Conservation (phyloP, 2,113 vertebrate genomes). For the Butorides virescens region DNA sequence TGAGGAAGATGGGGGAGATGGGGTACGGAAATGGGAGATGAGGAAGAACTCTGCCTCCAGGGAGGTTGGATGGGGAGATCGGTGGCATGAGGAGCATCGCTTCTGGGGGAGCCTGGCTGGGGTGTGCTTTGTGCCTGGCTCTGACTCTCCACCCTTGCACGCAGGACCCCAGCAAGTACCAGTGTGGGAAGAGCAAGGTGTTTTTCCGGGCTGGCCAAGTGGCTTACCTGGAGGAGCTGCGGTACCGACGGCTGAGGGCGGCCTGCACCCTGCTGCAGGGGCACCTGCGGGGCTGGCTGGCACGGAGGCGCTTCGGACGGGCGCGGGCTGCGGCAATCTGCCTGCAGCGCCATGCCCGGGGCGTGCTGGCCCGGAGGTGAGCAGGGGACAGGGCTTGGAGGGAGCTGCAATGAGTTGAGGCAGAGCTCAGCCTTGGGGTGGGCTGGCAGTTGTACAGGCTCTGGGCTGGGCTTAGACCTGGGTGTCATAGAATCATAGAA, state of each 20-base stretch:
- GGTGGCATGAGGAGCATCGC: background rate
- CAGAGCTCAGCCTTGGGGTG: background rate
- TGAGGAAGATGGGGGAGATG: no score
- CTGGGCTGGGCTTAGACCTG: background rate
- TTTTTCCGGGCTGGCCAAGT: conserved; percentile 78
- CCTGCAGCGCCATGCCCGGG: conserved; percentile 54
- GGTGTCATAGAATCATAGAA: no score
- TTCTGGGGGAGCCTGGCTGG: background rate
- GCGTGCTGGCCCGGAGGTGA: background rate
- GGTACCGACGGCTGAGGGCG: conserved; percentile 52
- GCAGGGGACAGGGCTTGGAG: rapidly evolving
- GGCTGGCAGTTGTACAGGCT: background rate
- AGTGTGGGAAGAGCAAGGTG: conserved; percentile 76
- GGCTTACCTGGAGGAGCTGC: conserved; percentile 76
- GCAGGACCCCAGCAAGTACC: conserved; percentile 67
- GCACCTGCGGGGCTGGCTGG: conserved; percentile 75
- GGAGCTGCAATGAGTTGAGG: background rate
- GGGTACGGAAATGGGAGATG: background rate
- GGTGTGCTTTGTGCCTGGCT: no score
- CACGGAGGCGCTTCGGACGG: conserved; percentile 14
- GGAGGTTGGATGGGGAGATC: background rate
- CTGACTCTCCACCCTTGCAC: background rate
- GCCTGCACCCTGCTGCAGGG: conserved; percentile 76
- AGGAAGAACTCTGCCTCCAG: background rate
- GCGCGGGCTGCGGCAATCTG: conserved; percentile 21